Percentiles rank a stretch among this genome's conserved stretches.
Evolutionary conservation across 2,888 invertebrate genomes (phyloP).

Genomic region (Unio delphinus): DNA sequence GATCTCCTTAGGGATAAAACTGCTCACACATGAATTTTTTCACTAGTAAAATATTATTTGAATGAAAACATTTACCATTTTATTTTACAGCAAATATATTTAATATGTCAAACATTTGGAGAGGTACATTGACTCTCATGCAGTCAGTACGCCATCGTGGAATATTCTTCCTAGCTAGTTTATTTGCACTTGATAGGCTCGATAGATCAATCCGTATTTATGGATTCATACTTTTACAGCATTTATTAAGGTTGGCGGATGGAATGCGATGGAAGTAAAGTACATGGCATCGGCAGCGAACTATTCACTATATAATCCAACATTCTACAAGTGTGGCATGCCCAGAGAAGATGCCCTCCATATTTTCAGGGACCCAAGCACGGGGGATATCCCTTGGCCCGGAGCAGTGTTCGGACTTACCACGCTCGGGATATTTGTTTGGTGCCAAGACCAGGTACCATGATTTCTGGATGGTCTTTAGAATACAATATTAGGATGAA

Average conservation of each 20-base stretch:
- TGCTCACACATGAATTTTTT: too few species aligned
- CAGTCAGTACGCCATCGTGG: too few species aligned
- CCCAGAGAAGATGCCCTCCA: constrained; percentile 59
- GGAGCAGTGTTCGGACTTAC: constrained; percentile 66
- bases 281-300: constrained; percentile 70
- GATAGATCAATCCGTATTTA: neutral
- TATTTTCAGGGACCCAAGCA: constrained; percentile 54
- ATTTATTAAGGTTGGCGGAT: constrained; percentile 71
- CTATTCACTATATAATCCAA: constrained; percentile 53
- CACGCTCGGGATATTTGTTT: constrained; percentile 61
- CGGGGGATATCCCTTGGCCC: constrained; percentile 65
- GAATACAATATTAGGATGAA: neutral
- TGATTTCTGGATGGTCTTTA: neutral
- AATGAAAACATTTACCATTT: too few species aligned
- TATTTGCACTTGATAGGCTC: too few species aligned
- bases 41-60: too few species aligned
- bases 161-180: too few species aligned
- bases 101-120: too few species aligned
- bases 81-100: too few species aligned
- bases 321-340: constrained; percentile 56
- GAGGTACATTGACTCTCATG: too few species aligned
- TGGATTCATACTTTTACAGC: constrained; percentile 13
- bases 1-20: too few species aligned
- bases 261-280: constrained; percentile 67
- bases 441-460: constrained; percentile 68